Evolutionary conservation across 2,113 vertebrate species (phyloP), one percentile per base, ranked within the genome.

Genomic region (Malurus alboscapulatus): DNA sequence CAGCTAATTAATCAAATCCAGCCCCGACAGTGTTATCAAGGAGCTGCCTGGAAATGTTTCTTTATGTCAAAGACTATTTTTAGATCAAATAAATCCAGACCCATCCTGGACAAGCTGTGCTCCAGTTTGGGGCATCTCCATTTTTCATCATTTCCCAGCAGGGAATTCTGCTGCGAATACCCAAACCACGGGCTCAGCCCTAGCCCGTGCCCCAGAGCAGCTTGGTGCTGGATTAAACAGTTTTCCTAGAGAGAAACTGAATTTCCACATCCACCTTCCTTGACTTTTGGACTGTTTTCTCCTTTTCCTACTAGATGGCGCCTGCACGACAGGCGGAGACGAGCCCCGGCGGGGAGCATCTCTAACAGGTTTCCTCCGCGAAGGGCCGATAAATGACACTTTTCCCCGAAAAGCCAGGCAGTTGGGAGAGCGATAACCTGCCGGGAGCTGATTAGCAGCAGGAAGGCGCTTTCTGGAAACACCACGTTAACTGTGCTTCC

Each of bases 261-360:
- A 14, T 81, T 84, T 71, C 61, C 19, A 22, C 66, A 47, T 75
- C 10, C 45, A 40, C 38, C 6, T 19, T 8, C 8, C 32, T 30
- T 30, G 10, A 14, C 17, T 79, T 84, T 55, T 3, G 22, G 63
- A 66, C 71, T 69, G 36, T 94, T 92, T 92, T 88, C 90, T 87
- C 59, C 24, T 96, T 94, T 62, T n/a, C 88, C 95, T 94, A 69
- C 96, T 93, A 96, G 95, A 57, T 95, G 92, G 96, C 94, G 92
- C 94, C 66, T 91, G 90, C 74, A 62, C 1, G 53, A 89, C 91
- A 80, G 87, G 85, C 36, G 1, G 71, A 42, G 61, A 71, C 1
- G 4, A 81, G 42, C 29, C 1, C 59, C 76, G 71, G 68, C 20
- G 1, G 2, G 0, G 45, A 94, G 88, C 92, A 96, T 90, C 92